Percentiles rank a stretch among this genome's conserved stretches.
These are phyloP conservation scores for Dioctria rufipes DNA, from an alignment of 2,888 invertebrate genomes.

Conservation along the genomic window DNA sequence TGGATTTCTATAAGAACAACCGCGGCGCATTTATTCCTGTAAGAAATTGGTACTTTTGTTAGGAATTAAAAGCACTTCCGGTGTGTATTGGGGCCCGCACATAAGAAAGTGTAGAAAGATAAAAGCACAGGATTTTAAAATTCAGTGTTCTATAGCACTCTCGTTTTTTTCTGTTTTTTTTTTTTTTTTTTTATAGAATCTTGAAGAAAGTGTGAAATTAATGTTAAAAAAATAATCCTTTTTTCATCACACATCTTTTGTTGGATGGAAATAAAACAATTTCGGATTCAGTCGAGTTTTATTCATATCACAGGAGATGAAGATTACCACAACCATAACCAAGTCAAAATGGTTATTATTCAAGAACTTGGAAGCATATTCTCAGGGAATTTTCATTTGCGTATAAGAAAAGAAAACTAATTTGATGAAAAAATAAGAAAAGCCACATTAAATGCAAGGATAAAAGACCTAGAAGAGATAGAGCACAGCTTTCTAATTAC, in stretches of 20 bases:
- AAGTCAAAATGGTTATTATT: not conserved
- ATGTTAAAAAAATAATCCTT: conserved; percentile 24
- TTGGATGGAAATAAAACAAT: not conserved
- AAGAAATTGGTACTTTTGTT: not conserved
- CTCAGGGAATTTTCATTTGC: not conserved
- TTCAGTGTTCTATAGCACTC: no score
- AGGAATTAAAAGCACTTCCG: not conserved
- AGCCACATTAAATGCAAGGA: no score
- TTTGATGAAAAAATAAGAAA: no score
- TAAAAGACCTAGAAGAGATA: no score
- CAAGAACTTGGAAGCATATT: not conserved
- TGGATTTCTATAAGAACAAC: not conserved
- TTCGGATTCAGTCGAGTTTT: not conserved
- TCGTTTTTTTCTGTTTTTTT: no score
- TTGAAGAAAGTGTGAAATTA: conserved; percentile 34
- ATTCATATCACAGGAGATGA: conserved; percentile 3
- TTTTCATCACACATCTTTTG: not conserved
- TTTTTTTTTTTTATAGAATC: not conserved
- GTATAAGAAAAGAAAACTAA: no score
- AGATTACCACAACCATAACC: not conserved
- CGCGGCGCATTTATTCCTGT: not conserved
- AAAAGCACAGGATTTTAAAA: not conserved
- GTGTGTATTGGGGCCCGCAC: not conserved
- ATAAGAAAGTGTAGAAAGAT: not conserved
- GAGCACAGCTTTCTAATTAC: no score